A percentile compares a stretch with the other conserved stretches of the same genome.
phyloP scores from a whole-genome alignment of 1,140 invertebrate genomes.

The Trichogramma pretiosum region DNA sequence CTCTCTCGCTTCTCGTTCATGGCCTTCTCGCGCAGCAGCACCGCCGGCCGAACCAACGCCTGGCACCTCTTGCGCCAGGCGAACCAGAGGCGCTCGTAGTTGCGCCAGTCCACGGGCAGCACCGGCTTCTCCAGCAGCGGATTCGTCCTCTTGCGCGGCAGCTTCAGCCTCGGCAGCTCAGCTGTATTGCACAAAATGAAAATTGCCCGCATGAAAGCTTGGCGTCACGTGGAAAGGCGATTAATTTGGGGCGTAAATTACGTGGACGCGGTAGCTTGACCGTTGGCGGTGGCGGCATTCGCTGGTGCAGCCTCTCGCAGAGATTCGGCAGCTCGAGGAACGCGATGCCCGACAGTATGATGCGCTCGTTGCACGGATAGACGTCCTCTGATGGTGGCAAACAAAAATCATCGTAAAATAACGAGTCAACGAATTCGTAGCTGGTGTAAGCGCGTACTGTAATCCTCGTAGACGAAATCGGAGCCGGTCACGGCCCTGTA shows the following conservation, averaged over 20 bases:
- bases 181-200: no score
- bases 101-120: slow-evolving; percentile 25
- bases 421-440: neutral
- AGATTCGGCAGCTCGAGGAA: slow-evolving; percentile 35
- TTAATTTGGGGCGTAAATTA: no score
- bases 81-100: slow-evolving; percentile 19
- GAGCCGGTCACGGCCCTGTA: slow-evolving; percentile 33
- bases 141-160: slow-evolving; percentile 6
- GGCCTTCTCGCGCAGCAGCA: slow-evolving; percentile 24
- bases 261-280: slow-evolving; percentile 28
- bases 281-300: slow-evolving; percentile 25
- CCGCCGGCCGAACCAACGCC: slow-evolving; percentile 19
- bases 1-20: neutral
- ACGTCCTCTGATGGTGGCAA: slow-evolving; percentile 24
- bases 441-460: slow-evolving; percentile 26
- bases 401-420: neutral
- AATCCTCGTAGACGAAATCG: slow-evolving; percentile 34
- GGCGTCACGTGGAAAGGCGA: no score
- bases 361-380: slow-evolving; percentile 35
- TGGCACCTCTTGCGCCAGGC: slow-evolving; percentile 23
- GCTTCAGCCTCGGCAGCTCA: neutral
- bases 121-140: slow-evolving; percentile 28
- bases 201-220: no score
- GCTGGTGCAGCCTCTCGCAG: slow-evolving; percentile 29
- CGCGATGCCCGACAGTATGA: slow-evolving; percentile 37